Base-by-base conservation (phyloP, 2,797 vertebrate genomes). In the Phrynocephalus guinanensis region DNA sequence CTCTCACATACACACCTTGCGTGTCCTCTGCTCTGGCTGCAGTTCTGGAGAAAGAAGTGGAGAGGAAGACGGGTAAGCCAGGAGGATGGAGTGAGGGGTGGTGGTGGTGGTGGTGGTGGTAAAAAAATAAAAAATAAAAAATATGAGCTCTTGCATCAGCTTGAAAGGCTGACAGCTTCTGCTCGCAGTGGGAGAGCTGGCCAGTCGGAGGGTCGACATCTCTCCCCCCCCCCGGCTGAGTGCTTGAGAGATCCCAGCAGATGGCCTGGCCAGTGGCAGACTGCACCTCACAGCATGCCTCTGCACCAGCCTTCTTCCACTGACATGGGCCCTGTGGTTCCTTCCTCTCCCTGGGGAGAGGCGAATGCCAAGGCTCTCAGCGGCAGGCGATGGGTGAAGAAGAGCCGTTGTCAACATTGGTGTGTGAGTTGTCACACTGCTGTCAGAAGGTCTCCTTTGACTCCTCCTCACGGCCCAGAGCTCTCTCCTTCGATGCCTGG, bases 361-460 rank as follows among this genome's bases (percentile, higher is more conserved):
- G 63, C 50, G 72, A 38, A 52, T 20, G 63, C 63, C 9, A 63
- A 44, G 30, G 22, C 71, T 82, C 79, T 82, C 86, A 87, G 67
- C 26, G 24, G 33, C 3, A 30, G 48, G 44, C 15, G 15, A 76
- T 6, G 63, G 60, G 79, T 68, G 86, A 87, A 75, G 86, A 87
- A 75, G 76, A 20, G 63, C 22, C 6, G 44, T 67, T 82, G 60
- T 68, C 72, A 1, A n/a, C n/a, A 30, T n/a, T 52, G n/a, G 70
- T 70, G 70, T 16, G 30, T n/a, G 28, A 6, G 86, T 56, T 87
- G 70, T 87, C 86, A 87, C 86, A 87, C 38, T 82, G 67, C 50
- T 71, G n/a, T 24, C 0, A 5, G 13, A 22, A 48, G 33, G 3
- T 81, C 75, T 70, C 52, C 70, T 66, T 6, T 18, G 60, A 20